phyloP scores from a whole-genome alignment of 1,140 invertebrate genomes.

The Euura lappo region DNA sequence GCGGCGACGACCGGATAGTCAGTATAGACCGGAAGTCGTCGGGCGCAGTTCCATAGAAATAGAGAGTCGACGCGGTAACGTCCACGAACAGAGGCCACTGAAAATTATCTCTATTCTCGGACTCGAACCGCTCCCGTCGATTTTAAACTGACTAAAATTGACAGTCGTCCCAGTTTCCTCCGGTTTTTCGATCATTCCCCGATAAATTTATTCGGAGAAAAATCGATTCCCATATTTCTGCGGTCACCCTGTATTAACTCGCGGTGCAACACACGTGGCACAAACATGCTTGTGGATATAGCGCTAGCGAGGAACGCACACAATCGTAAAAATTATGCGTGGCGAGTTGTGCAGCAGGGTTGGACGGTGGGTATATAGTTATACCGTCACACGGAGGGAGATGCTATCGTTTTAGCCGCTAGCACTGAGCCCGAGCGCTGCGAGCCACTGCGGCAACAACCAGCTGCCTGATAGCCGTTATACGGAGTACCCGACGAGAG shows the following conservation, averaged over 20 bases:
- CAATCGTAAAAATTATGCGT: constrained; percentile 5
- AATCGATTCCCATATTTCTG: too few species aligned
- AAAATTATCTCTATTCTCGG: not conserved
- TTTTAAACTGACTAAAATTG: too few species aligned
- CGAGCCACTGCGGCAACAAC: not conserved
- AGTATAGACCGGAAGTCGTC: too few species aligned
- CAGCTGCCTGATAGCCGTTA: constrained; percentile 6
- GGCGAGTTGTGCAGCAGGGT: not conserved
- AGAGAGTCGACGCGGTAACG: not conserved
- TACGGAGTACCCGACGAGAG: not conserved
- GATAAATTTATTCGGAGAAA: too few species aligned
- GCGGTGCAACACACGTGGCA: too few species aligned
- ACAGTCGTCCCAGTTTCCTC: too few species aligned
- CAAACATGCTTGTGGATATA: too few species aligned
- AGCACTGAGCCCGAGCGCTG: not conserved
- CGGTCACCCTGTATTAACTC: too few species aligned
- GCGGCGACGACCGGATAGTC: too few species aligned
- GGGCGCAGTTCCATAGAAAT: too few species aligned
- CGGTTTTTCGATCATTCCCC: too few species aligned
- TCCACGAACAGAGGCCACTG: not conserved
- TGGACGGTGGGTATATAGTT: not conserved
- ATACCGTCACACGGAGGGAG: not conserved
- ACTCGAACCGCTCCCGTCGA: not conserved
- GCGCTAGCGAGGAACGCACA: not conserved
- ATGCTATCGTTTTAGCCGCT: constrained; percentile 1